phyloP scores from a whole-genome alignment of 2,888 invertebrate genomes.

The Gerris lacustris region DNA sequence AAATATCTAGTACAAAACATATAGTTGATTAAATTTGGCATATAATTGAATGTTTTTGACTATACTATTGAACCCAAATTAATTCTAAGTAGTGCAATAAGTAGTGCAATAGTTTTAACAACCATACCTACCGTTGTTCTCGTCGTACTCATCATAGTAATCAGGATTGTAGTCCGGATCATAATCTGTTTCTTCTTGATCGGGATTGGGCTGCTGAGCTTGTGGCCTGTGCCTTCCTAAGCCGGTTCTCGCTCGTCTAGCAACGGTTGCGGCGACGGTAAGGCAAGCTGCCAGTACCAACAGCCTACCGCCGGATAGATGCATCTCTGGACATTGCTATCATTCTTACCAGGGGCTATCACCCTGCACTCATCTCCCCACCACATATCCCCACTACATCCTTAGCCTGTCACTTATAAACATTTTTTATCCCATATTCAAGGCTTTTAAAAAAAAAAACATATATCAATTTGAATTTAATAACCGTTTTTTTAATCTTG shows the following conservation, averaged over 20 bases:
- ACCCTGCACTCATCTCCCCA: not conserved
- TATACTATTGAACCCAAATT: no score
- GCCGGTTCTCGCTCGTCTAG: no score
- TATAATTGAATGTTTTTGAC: no score
- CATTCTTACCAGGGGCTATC: not conserved
- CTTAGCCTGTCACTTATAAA: not conserved
- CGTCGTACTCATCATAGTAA: conserved; percentile 22
- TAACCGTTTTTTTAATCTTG: no score
- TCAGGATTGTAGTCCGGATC: conserved; percentile 18
- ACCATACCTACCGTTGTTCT: conserved; percentile 17
- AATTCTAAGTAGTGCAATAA: no score
- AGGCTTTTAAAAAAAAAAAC: no score
- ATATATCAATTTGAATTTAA: no score
- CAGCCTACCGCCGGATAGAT: not conserved
- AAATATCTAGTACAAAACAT: no score
- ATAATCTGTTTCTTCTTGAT: conserved; percentile 12
- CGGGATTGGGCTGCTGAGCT: not conserved
- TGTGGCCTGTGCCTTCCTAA: not conserved
- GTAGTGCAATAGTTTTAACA: no score
- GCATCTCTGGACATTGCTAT: not conserved
- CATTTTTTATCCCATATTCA: no score
- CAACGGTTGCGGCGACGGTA: not conserved
- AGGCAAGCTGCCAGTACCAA: not conserved
- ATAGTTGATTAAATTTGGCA: no score
- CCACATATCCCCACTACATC: not conserved